phyloP scores from a whole-genome alignment of 2,113 vertebrate species.

The Rhinolophus sinicus region DNA sequence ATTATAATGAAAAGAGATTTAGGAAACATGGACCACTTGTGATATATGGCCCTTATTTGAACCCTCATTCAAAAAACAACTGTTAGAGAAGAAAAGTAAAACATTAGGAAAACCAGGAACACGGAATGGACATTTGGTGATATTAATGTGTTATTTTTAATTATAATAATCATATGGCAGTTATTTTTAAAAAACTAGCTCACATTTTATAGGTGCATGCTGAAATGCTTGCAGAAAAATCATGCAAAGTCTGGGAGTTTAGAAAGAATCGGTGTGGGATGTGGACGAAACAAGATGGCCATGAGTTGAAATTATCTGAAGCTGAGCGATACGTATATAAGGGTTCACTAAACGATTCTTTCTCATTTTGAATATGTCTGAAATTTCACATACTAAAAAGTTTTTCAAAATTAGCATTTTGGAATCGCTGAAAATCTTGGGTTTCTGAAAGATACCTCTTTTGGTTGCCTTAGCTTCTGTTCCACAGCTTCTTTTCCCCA shows the following conservation, averaged over 20 bases:
- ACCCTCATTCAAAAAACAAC: not conserved
- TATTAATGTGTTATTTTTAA: constrained; percentile 29
- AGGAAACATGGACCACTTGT: not conserved
- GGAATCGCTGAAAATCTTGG: not conserved
- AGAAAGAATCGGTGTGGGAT: not conserved
- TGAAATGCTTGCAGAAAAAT: constrained; percentile 27
- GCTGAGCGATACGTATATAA: not conserved
- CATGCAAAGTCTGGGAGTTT: not conserved
- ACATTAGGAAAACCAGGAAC: not conserved
- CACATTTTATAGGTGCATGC: not conserved
- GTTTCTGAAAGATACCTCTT: not conserved
- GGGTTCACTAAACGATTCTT: not conserved
- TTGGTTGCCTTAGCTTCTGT: not conserved
- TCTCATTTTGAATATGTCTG: not conserved
- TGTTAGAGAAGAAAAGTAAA: constrained; percentile 13
- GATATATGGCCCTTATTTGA: not conserved
- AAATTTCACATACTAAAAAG: not conserved
- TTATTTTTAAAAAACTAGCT: not conserved
- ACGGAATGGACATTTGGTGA: not conserved
- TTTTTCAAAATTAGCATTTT: not conserved
- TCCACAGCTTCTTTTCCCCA: not conserved
- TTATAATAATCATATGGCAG: not conserved
- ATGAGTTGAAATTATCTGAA: not conserved
- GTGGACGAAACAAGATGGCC: not conserved
- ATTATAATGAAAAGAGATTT: not conserved